Base-by-base conservation (phyloP, 2,888 invertebrate genomes). In the Cryptus viduatorius region DNA sequence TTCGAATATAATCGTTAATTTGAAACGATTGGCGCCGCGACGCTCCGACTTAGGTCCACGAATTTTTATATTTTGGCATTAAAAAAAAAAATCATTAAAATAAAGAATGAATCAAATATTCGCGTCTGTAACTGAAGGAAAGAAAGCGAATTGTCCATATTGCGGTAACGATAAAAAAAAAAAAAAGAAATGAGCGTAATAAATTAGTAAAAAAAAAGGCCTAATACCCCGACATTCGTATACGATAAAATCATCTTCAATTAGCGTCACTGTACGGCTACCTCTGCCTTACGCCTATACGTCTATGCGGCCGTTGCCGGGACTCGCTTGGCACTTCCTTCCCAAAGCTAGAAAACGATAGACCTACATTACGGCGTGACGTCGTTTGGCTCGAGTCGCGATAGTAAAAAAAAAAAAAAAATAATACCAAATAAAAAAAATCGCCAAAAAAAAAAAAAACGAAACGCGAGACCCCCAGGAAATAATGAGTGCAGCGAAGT, bases 231-330 rank as follows among this genome's bases (percentile, higher is more conserved):
- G 37, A 68, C 16, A 72, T 65, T 73, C 37, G 42, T 61, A 48
- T 50, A 83, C 75, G 69, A 71, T 46, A 29, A 48, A 69, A 64
- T 75, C 42, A 79, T 68, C 7, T 64, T 71, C 61, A 82, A 79
- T 79, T 67, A 76, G 61, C 75, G 73, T 73, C 78, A 68, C 48
- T 76, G 84, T 89, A 88, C 90, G 89, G 89, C 90, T 91, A 90
- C 88, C 89, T 91, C 86, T 90, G 89, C 89, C 90, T 91, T 88
- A 89, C 87, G 88, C 88, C 90, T 89, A 88, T 90, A 89, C 87
- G 87, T 90, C 85, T 90, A 87, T 90, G 85, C 86, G 87, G 87
- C 85, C 90, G 87, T 88, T 86, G 86, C 91, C 89, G 90, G 88
- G 85, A 89, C 84, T 87, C 86, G 87, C 80, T 72, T 86, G 83